Conservation (phyloP, 92 coral and sea anemone genomes). For the Anthopleura xanthogrammica region DNA sequence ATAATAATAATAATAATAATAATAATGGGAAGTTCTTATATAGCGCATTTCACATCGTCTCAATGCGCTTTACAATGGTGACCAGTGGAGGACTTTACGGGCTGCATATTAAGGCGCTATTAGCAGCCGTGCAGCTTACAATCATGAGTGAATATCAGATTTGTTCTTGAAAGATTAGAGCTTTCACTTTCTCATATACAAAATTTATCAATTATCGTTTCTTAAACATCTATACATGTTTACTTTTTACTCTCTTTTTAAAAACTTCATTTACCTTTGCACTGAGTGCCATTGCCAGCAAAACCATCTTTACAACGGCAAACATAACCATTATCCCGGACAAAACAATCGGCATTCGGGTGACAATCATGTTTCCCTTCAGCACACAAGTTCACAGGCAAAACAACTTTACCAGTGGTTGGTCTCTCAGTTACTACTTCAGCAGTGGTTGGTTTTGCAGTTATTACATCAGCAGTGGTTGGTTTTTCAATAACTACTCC, state of each 20-base stretch:
- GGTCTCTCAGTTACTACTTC: conserved; percentile 1
- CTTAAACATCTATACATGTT: too few species aligned
- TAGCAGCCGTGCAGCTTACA: too few species aligned
- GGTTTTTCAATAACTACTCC: not conserved
- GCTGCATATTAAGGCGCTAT: too few species aligned
- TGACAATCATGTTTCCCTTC: conserved; percentile 44
- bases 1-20: too few species aligned
- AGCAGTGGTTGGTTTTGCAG: not conserved
- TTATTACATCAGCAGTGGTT: not conserved
- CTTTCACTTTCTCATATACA: too few species aligned
- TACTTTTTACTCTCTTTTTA: not conserved
- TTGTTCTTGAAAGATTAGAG: too few species aligned
- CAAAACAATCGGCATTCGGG: conserved; percentile 48
- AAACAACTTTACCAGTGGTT: not conserved
- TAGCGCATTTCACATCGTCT: too few species aligned
- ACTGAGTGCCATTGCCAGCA: conserved; percentile 60
- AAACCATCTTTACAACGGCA: conserved; percentile 70
- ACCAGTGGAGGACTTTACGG: too few species aligned
- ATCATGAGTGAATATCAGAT: too few species aligned
- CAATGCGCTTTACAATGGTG: too few species aligned
- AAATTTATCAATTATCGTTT: too few species aligned
- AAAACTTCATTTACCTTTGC: conserved; percentile 44
- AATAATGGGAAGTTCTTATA: too few species aligned
- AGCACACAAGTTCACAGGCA: conserved; percentile 52
- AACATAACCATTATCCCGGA: conserved; percentile 39